Evolutionary conservation across 2,797 vertebrate genomes (phyloP).

Genomic region (Sternarchorhynchus goeldii): DNA sequence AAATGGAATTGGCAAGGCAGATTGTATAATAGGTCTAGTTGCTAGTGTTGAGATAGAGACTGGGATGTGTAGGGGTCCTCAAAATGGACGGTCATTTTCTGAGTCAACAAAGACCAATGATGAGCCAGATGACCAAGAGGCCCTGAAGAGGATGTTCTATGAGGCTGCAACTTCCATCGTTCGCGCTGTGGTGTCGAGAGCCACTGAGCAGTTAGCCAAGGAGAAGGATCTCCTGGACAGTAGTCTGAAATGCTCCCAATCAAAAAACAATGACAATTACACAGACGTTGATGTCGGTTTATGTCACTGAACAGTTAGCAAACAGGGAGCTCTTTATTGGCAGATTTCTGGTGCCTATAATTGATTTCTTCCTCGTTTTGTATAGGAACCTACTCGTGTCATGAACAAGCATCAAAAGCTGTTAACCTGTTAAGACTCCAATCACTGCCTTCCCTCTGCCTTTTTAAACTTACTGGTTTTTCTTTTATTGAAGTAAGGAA

Average conservation of each 20-base stretch:
- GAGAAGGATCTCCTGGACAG: slow-evolving; percentile 67
- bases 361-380: slow-evolving; percentile 25
- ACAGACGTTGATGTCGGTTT: slow-evolving; percentile 51
- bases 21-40: slow-evolving; percentile 56
- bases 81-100: slow-evolving; percentile 57
- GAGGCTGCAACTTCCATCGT: slow-evolving; percentile 75
- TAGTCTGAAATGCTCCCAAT: slow-evolving; percentile 61
- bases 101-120: slow-evolving; percentile 49
- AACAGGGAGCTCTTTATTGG: slow-evolving; percentile 25
- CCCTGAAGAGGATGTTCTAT: slow-evolving; percentile 71
- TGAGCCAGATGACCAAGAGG: slow-evolving; percentile 59
- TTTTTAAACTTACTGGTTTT: slow-evolving; percentile 17
- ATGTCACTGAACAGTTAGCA: slow-evolving; percentile 51
- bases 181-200: slow-evolving; percentile 72
- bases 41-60: slow-evolving; percentile 59
- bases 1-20: slow-evolving; percentile 46
- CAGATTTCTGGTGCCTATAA: slow-evolving; percentile 5
- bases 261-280: slow-evolving; percentile 51
- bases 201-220: slow-evolving; percentile 73
- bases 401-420: slow-evolving; percentile 26
- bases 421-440: neutral
- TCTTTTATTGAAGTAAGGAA: neutral
- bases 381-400: slow-evolving; percentile 31
- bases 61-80: slow-evolving; percentile 54
- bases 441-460: neutral